Evolutionary conservation across 2,888 invertebrate genomes (phyloP), one percentile per base, ranked within the genome.

Genomic region (Eupithecia subfuscata): DNA sequence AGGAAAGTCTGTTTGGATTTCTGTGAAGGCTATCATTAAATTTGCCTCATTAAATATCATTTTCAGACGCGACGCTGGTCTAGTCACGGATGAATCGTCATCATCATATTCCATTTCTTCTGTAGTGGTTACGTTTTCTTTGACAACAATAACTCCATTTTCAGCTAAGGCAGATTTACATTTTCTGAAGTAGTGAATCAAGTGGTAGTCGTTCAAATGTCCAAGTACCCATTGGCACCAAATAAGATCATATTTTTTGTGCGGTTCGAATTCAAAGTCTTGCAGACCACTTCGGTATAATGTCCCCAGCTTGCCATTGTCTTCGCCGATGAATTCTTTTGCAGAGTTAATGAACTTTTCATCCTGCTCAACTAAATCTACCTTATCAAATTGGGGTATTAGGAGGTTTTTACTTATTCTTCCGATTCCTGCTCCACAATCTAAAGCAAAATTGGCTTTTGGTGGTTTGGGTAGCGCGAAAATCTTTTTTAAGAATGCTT

Each of bases 401-500:
- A 99, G 93, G 16, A 99, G 83, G 78, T 97, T 95, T 88, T 98
- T 98, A 2, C 98, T 97, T 63, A 99, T 97, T 83, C 99, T 95
- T 0, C 99, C 99, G 83, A 99, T 99, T 4, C 99, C 99, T 22
- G 99, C 98, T 7, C 99, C 99, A 91, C 99, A 99, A 88, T 99
- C 99, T 12, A 99, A 92, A 2, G 98, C 99, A 78, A 96, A 92
- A 68, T 93, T 90, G 71, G 92, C 96, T 0, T 93, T 96, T 6
- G 97, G 97, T 69, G 92, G 88, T 67, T 87, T 86, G 75, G 96
- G 95, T 2, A 83, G 83, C 18, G 84, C 79, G 74, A 93, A 84
- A 75, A 94, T 83, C 75, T 88, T 82, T 71, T 96, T 96, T 43
- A 99, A 92, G 91, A 99, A 98, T 65, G 92, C 89, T 83, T 95